These are phyloP conservation scores for Parapristionchus giblindavisi DNA, from an alignment of 2,888 invertebrate species.

Conservation along the genomic window DNA sequence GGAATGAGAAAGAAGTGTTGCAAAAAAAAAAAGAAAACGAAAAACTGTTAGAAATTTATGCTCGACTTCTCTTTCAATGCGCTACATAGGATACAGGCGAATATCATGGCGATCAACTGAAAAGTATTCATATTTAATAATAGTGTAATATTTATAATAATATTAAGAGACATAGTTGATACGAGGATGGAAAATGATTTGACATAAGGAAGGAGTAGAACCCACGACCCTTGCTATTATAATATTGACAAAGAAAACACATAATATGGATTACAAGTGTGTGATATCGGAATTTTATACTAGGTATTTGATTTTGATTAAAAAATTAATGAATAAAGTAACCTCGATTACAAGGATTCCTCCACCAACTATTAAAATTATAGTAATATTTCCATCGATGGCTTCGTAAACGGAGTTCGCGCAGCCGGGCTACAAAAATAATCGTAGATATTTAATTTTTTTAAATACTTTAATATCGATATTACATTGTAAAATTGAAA, in stretches of 20 bases:
- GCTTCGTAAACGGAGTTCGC: conserved; percentile 44
- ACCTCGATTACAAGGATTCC: conserved; percentile 53
- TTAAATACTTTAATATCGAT: not conserved
- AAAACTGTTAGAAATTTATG: conserved; percentile 28
- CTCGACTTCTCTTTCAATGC: conserved; percentile 51
- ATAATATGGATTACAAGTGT: too few relatives aligned
- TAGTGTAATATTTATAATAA: too few relatives aligned
- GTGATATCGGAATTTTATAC: not conserved
- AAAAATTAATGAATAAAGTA: conserved; percentile 3
- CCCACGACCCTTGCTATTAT: too few relatives aligned
- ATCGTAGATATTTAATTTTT: not conserved
- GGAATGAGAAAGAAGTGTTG: too few relatives aligned
- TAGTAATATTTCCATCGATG: conserved; percentile 47
- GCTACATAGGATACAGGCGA: conserved; percentile 51
- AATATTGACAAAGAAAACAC: too few relatives aligned
- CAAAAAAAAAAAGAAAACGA: too few relatives aligned
- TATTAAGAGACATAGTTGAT: too few relatives aligned
- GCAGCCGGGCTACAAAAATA: conserved; percentile 50
- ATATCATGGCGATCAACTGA: conserved; percentile 53
- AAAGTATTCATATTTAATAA: too few relatives aligned
- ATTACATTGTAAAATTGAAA: not conserved
- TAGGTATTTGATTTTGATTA: not conserved
- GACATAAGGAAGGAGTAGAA: too few relatives aligned
- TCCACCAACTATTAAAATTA: conserved; percentile 47
- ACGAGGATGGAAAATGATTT: too few relatives aligned